Base-by-base conservation (phyloP, 2,113 vertebrate genomes). In the Lipophrys pholis region DNA sequence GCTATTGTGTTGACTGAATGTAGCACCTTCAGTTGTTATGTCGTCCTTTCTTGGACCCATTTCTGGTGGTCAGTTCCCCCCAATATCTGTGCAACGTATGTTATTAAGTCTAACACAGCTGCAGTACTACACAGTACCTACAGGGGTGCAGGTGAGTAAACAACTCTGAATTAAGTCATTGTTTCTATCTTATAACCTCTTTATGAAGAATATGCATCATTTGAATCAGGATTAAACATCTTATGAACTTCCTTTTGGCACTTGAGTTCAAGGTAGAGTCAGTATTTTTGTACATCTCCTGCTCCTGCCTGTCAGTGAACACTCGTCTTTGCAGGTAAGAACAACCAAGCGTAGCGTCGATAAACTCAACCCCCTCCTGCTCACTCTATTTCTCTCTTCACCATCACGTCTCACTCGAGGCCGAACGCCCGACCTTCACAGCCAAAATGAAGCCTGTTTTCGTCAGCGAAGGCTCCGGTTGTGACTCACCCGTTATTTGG, bases 371-470 rank as follows among this genome's bases (percentile, higher is more conserved):
- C 5, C 12, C 21, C 45, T 59, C 9, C 48, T 2, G 15, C 48
- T 0, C 36, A 5, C 40, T 12, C 53, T 36, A 54, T 14, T 36
- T 36, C 17, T 40, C 39, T 54, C 65, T 60, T 41, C 40, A 50
- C 55, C 65, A 51, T 41, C 40, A 50, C 55, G 53, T 69, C 16
- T 2, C 60, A 35, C 51, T 80, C 16, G 2, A 78, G 81, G 79
- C 38, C 40, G 1, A 1, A 6, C 12, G 6, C 1, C 1, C 5
- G 52, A 38, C 65, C 78, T 82, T 74, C 38, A 42, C 49, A 9
- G 3, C 55, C 6, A 62, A 76, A 83, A 69, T 21, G 62, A 14
- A 43, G n/a, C 15, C 72, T n/a, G 62, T 81, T 80, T 48, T 72
- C 21, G 63, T 53, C 52, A 6, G n/a, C 10, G 61, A 73, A 53